phyloP scores from a whole-genome alignment of 2,113 vertebrate species.

The Galbula dea region DNA sequence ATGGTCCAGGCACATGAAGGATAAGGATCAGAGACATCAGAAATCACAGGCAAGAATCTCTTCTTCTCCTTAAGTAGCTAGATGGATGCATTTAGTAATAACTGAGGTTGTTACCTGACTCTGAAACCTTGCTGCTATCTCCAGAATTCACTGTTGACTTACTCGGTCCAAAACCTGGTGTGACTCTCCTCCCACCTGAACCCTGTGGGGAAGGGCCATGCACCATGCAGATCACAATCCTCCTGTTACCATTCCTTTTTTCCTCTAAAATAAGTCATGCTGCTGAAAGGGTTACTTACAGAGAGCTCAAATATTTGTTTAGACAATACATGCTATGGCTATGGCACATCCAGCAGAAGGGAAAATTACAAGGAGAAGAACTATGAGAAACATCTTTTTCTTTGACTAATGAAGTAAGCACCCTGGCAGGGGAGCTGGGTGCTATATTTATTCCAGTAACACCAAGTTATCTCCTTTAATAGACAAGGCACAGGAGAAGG shows the following conservation, averaged over 20 bases:
- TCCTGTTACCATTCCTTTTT: not conserved
- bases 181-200: not conserved
- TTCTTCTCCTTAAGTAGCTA: not conserved
- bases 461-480: not conserved
- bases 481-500: not conserved
- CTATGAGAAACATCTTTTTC: not conserved
- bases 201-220: not conserved
- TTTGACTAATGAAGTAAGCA: slow-evolving; percentile 41
- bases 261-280: not conserved
- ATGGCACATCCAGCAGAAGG: not conserved
- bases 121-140: not conserved
- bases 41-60: not conserved
- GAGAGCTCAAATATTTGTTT: not conserved
- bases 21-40: not conserved
- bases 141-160: not conserved
- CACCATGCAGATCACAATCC: not conserved
- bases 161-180: not conserved
- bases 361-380: slow-evolving; percentile 11
- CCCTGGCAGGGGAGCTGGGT: not conserved
- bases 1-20: rapidly evolving
- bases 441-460: slow-evolving; percentile 3
- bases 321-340: not conserved
- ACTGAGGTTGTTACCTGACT: not conserved
- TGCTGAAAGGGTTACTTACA: not conserved
- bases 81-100: not conserved